Percentiles rank a stretch among this genome's conserved stretches.
phyloP scores from a whole-genome alignment of 2,113 vertebrate genomes.

The Ginglymostoma cirratum region DNA sequence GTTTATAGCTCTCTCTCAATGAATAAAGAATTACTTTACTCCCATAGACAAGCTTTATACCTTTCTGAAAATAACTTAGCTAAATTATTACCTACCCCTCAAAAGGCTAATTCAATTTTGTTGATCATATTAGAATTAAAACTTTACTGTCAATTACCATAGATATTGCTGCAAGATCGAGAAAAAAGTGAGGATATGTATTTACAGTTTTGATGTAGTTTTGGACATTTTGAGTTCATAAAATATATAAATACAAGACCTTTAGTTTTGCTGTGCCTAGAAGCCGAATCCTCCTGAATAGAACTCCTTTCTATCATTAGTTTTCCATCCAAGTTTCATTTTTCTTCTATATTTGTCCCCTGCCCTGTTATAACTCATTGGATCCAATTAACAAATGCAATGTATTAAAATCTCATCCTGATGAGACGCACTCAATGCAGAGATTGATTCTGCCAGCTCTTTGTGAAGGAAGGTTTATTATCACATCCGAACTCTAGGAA shows the following conservation, averaged over 20 bases:
- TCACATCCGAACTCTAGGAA: not conserved
- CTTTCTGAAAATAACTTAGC: not conserved
- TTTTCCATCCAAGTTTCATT: not conserved
- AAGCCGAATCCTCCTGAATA: not conserved
- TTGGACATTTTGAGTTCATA: not conserved
- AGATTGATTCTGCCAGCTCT: not conserved
- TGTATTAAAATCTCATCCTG: not conserved
- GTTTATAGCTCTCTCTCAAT: not conserved
- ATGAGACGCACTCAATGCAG: not conserved
- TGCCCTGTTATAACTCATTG: not conserved
- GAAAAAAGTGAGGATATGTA: not conserved
- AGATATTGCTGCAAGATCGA: not conserved
- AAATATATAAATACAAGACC: not conserved
- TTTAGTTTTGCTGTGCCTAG: not conserved
- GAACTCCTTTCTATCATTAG: not conserved
- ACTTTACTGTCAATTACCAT: not conserved
- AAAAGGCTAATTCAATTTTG: not conserved
- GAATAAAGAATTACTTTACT: not conserved
- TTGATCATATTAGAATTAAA: not conserved
- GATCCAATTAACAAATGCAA: not conserved
- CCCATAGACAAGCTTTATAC: not conserved
- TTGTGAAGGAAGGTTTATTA: not conserved
- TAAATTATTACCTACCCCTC: not conserved
- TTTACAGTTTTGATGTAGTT: not conserved
- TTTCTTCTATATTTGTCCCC: not conserved